Evolutionary conservation across 1,140 invertebrate species (phyloP), one percentile per base, ranked within the genome.

Genomic region (Sycophila sp.): DNA sequence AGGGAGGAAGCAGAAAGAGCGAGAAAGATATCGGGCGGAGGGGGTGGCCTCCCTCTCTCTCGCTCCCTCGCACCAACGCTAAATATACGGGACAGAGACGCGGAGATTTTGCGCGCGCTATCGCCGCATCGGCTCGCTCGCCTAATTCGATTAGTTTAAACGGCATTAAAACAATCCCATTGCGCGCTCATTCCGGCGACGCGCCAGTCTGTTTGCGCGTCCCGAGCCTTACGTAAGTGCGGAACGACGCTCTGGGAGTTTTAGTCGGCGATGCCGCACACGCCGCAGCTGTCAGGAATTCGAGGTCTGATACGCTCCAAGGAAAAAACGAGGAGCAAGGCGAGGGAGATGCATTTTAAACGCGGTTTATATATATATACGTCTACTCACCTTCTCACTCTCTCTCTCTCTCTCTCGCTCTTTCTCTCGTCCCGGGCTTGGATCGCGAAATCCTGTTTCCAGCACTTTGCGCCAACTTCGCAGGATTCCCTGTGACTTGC

Each of bases 91-190:
- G n/a, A n/a, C n/a, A n/a, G n/a, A n/a, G n/a, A n/a, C n/a, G n/a
- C n/a, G n/a, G n/a, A n/a, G n/a, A n/a, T 56, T 40, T 8, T 60
- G 56, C 24, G 17, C 11, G 13, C 13, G 5, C 36, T 67, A 38
- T 22, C n/a, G 1, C 15, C 58, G 17, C 36, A 68, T 59, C 58
- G 71, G 58, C 58, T 85, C 80, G 76, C 81, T 83, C 83, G n/a
- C 78, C 79, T 86, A 84, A 86, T 86, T 86, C 83, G 84, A 86
- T 85, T 85, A 85, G 82, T 81, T 83, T 82, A 85, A 85, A 86
- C 83, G 83, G 82, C 81, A 85, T 86, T 86, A 85, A 85, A 86
- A 85, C 83, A 86, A 85, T 85, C 83, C 83, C 77, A 78, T 85
- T 83, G 80, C 77, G n/a, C 59, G 78, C 70, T 78, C 77, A 74